Conservation (phyloP, 1,140 invertebrate species). For the Cyclargus thomasi region DNA sequence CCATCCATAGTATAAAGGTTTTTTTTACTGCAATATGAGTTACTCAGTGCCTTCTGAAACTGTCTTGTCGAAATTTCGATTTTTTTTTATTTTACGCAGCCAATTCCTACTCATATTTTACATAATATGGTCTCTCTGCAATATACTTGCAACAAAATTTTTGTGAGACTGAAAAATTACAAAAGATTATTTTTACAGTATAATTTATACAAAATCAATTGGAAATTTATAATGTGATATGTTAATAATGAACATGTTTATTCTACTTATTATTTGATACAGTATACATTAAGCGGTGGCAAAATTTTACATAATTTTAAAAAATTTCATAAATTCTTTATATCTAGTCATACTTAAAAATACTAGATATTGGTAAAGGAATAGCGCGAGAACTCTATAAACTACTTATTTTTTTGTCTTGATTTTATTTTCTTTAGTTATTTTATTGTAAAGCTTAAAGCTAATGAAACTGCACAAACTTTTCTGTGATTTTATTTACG, state of each 20-base stretch:
- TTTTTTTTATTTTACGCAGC: neutral
- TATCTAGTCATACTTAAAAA: neutral
- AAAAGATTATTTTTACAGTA: no score
- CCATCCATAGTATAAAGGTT: neutral
- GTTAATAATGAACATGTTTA: neutral
- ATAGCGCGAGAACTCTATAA: neutral
- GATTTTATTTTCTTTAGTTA: constrained; percentile 2
- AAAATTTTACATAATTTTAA: neutral
- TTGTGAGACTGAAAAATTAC: no score
- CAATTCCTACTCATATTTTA: neutral
- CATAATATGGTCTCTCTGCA: neutral
- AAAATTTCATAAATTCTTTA: neutral
- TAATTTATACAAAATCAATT: neutral
- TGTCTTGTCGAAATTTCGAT: neutral
- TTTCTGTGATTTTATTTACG: constrained; percentile 19
- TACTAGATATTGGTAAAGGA: neutral
- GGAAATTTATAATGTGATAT: neutral
- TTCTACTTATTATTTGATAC: neutral
- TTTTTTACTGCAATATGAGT: neutral
- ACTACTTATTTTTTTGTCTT: neutral
- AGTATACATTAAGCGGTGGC: neutral
- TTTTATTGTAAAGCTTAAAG: constrained; percentile 5
- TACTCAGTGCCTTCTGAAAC: neutral
- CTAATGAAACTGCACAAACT: constrained; percentile 13
- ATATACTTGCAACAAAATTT: no score